phyloP scores from a whole-genome alignment of 2,797 vertebrate genomes.

The Enteromius paludinosus region DNA sequence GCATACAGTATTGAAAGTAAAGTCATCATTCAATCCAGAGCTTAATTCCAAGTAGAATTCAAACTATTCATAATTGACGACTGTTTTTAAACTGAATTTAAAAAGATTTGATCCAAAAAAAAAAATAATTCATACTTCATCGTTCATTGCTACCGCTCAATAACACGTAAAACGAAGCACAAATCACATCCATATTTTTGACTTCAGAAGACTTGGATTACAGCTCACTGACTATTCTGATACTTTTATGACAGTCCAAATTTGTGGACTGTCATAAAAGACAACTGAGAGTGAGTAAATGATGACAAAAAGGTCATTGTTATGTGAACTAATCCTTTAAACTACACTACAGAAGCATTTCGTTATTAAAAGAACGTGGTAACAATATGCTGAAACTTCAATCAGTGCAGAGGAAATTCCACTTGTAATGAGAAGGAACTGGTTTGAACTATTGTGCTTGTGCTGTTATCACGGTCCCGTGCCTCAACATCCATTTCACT shows the following conservation, averaged over 20 bases:
- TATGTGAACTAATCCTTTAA: constrained; percentile 52
- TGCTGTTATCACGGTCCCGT: constrained; percentile 58
- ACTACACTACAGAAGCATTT: constrained; percentile 73
- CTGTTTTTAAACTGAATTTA: background rate
- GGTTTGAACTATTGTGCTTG: constrained; percentile 57
- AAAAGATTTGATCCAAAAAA: background rate
- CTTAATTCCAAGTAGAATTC: background rate
- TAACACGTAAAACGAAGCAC: background rate
- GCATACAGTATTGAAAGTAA: background rate
- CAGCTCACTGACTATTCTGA: background rate
- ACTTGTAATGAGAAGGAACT: constrained; percentile 73
- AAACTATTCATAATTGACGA: background rate
- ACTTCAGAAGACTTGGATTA: background rate
- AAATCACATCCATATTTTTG: too few relatives aligned
- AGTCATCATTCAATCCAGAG: background rate
- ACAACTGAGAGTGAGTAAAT: background rate
- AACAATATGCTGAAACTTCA: constrained; percentile 81
- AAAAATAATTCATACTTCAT: background rate
- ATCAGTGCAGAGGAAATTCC: constrained; percentile 80
- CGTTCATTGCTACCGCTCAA: background rate
- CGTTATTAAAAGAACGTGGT: constrained; percentile 72
- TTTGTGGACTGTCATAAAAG: too few relatives aligned
- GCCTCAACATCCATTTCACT: constrained; percentile 59
- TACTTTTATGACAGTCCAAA: background rate
- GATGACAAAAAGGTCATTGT: background rate